Evolutionary conservation across 1,140 invertebrate genomes (phyloP), one percentile per base, ranked within the genome.

Genomic region (Nomia melanderi): DNA sequence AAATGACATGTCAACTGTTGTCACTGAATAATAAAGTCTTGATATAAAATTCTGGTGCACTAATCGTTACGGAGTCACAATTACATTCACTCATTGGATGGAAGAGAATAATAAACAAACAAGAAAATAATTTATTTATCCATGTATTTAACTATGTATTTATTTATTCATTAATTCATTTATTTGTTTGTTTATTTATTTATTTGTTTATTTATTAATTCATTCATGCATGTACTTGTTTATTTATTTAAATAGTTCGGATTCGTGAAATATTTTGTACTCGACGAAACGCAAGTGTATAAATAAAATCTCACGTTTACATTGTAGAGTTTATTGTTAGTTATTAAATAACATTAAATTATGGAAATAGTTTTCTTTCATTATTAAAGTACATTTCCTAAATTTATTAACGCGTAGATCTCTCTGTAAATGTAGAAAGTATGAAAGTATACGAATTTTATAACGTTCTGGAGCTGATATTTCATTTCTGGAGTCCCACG

Each of bases 361-460:
- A 54, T 75, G 59, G 53, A 1, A 17, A 75, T 75, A 75, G 73
- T 67, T 17, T 57, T 59, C 64, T 29, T 75, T 47, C 14, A 5
- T 59, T 50, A 67, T 57, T 41, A 57, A 20, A 25, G 29, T 66
- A 54, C 54, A n/a, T 36, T 69, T 36, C 44, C 73, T 67, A 29
- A 67, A 69, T 59, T 57, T 75, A 59, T 57, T 27, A 20, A 69
- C 36, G 64, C 50, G 59, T 69, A 17, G 12, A 57, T 25, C 33
- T 57, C 20, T 59, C 73, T 69, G 64, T 69, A 50, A 47, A 67
- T 75, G 64, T 75, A 75, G 64, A 69, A 54, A 59, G 23, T 59
- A 54, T 29, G 53, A 53, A 75, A 75, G 73, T 75, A 75, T 67
- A 75, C 53, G 64, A 54, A 75, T 67, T 75, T 75, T 75, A 75